Conservation (phyloP, 2,888 invertebrate species). For the Drosophila testacea region DNA sequence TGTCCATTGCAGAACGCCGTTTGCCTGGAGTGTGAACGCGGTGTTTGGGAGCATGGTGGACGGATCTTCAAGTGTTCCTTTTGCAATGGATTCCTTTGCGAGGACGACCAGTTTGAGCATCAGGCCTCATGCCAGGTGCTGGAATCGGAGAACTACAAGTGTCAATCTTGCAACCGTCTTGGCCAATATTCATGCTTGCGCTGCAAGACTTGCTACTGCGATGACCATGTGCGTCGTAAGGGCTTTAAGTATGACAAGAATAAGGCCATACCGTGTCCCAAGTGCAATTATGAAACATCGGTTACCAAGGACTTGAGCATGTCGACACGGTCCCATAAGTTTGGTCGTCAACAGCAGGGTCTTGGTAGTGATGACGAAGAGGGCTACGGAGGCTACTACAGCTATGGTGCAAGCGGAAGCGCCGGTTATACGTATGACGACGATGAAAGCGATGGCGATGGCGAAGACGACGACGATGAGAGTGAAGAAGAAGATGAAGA, state of each 20-base stretch:
- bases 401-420: conserved; percentile 86
- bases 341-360: conserved; percentile 92
- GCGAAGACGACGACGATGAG: conserved; percentile 71
- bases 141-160: conserved; percentile 97
- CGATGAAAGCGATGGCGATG: conserved; percentile 73
- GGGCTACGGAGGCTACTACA: conserved; percentile 85
- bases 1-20: conserved; percentile 95
- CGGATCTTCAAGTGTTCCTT: conserved; percentile 96
- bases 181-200: conserved; percentile 98
- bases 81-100: conserved; percentile 94
- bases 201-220: conserved; percentile 98
- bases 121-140: conserved; percentile 98
- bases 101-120: conserved; percentile 89
- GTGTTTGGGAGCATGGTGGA: conserved; percentile 98
- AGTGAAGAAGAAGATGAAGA: conserved; percentile 62
- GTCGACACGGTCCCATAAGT: conserved; percentile 96
- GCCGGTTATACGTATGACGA: conserved; percentile 84
- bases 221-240: conserved; percentile 97
- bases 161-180: conserved; percentile 97
- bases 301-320: conserved; percentile 97
- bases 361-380: conserved; percentile 88
- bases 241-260: conserved; percentile 95
- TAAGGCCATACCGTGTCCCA: conserved; percentile 95
- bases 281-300: conserved; percentile 96
- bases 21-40: conserved; percentile 96